phyloP scores from a whole-genome alignment of 2,113 vertebrate genomes.

The Sebastes schlegelii region DNA sequence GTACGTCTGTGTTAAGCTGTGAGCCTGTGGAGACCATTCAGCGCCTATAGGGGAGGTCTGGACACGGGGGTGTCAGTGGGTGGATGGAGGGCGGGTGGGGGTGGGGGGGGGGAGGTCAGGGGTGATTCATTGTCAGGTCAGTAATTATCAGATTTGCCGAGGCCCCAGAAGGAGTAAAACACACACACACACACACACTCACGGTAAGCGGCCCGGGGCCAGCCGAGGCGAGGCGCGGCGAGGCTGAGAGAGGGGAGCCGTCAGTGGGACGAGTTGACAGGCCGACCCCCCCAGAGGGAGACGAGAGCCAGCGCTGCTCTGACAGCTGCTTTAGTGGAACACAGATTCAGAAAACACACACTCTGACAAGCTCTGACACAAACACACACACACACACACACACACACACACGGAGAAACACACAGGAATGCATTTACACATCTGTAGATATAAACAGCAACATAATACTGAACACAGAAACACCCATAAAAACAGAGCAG shows the following conservation, averaged over 20 bases:
- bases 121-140: conserved; percentile 64
- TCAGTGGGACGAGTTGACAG: not conserved
- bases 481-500: too few relatives aligned
- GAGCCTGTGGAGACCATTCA: conserved; percentile 15
- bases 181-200: not conserved
- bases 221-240: not conserved
- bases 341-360: not conserved
- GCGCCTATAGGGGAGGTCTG: conserved; percentile 38
- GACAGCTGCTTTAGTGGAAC: conserved; percentile 2
- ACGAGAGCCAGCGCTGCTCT: not conserved
- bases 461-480: too few relatives aligned
- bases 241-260: not conserved
- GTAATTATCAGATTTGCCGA: conserved; percentile 80
- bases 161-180: conserved; percentile 40
- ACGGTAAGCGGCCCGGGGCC: not conserved
- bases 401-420: not conserved
- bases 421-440: not conserved
- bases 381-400: not conserved
- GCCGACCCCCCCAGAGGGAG: not conserved
- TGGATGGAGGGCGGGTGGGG: conserved; percentile 1
- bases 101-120: conserved; percentile 6
- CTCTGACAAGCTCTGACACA: not conserved
- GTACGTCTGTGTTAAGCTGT: conserved; percentile 21
- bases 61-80: not conserved
- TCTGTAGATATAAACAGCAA: too few relatives aligned